These are phyloP conservation scores for Nannobrachium achirus DNA, from an alignment of 2,113 vertebrate genomes.

Conservation along the genomic window DNA sequence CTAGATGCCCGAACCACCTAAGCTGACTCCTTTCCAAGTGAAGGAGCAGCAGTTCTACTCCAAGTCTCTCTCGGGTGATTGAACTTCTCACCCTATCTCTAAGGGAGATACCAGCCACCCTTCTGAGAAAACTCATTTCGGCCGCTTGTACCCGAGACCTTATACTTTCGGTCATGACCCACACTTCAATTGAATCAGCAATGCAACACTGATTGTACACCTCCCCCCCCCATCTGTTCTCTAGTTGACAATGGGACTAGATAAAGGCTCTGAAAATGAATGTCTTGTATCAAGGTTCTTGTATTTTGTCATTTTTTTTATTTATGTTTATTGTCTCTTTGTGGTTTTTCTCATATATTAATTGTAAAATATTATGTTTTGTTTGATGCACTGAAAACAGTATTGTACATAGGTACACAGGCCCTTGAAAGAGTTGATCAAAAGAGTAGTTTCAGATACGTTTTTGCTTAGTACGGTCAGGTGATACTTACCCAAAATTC, in stretches of 20 bases:
- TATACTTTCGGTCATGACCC: no score
- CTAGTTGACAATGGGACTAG: conserved; percentile 40
- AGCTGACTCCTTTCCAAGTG: no score
- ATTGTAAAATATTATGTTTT: conserved; percentile 24
- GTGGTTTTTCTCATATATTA: conserved; percentile 30
- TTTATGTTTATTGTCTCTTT: conserved; percentile 45
- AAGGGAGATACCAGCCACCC: no score
- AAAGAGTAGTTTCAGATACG: not conserved
- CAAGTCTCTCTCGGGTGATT: no score
- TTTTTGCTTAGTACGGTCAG: not conserved
- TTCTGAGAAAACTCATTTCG: no score
- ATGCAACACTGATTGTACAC: no score
- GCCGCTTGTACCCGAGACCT: no score
- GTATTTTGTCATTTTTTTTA: conserved; percentile 63
- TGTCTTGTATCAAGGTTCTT: conserved; percentile 36
- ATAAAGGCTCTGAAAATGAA: conserved; percentile 32
- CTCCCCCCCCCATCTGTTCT: conserved; percentile 31
- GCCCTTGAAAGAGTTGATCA: conserved; percentile 6
- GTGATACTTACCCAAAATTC: not conserved
- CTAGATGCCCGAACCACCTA: no score
- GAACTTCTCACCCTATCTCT: no score
- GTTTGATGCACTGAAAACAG: conserved; percentile 46
- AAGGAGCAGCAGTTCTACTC: no score
- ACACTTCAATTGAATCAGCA: no score
- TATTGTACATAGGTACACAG: conserved; percentile 26